These are phyloP conservation scores for Litoditis marina DNA, from an alignment of 2,888 invertebrate species.

Conservation along the genomic window DNA sequence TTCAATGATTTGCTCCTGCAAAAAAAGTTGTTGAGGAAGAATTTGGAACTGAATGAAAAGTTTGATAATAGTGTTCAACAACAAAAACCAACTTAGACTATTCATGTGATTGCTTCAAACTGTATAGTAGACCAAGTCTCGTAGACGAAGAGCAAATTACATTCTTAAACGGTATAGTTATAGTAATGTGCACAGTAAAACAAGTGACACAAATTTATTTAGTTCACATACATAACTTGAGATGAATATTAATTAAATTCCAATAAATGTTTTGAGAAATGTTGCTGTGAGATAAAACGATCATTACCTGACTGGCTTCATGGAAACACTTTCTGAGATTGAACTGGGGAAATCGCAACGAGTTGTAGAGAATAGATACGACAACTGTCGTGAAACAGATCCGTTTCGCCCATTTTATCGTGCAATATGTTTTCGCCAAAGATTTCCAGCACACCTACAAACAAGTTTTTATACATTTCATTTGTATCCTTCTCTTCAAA, in stretches of 20 bases:
- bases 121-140: too few species aligned
- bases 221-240: background rate
- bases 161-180: background rate
- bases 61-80: too few species aligned
- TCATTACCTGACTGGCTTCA: slow-evolving; percentile 47
- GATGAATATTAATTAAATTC: slow-evolving; percentile 3
- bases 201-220: background rate
- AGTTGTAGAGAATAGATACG: slow-evolving; percentile 57
- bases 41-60: too few species aligned
- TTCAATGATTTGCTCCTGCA: slow-evolving; percentile 57
- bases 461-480: too few species aligned
- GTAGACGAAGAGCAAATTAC: too few species aligned
- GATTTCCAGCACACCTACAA: slow-evolving; percentile 56
- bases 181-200: background rate
- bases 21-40: too few species aligned
- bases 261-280: too few species aligned
- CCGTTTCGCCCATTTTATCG: slow-evolving; percentile 49
- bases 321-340: slow-evolving; percentile 56
- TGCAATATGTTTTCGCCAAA: slow-evolving; percentile 46
- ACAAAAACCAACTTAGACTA: too few species aligned
- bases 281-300: too few species aligned
- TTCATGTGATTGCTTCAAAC: too few species aligned
- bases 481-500: too few species aligned
- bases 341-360: slow-evolving; percentile 61
- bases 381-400: slow-evolving; percentile 45